Evolutionary conservation across 2,113 vertebrate genomes (phyloP), one percentile per base, ranked within the genome.

Genomic region (Sylvia atricapilla): DNA sequence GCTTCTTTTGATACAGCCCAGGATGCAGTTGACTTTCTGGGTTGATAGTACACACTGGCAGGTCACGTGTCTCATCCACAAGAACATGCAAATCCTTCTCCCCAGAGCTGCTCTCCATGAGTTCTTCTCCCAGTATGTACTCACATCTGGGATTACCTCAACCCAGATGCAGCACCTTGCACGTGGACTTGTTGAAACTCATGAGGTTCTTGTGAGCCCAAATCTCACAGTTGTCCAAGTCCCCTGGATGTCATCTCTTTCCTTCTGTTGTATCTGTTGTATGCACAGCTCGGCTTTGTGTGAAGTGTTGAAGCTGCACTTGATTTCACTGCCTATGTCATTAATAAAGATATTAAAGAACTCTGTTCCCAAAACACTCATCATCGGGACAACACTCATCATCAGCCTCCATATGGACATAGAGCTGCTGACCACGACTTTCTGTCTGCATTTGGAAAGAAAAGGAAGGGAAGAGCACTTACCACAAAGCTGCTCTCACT

Each of bases 131-230:
- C 30, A 35, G 14, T 69, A 35, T 62, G 11, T 68, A 35, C 6
- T 62, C 47, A 19, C 18, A 12, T 20, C 31, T n/a, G 41, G 47
- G 25, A 47, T 68, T 76, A 16, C 16, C 30, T 10, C 22, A 33
- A 62, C 17, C 11, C 24, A 31, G 17, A 2, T 35, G 14, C 11
- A 89, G 7, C 70, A 62, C 47, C 35, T 43, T 75, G 33, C 9
- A 52, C 5, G 2, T 25, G 62, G 20, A 60, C 53, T 60, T 31
- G 20, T 8, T 62, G 14, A 49, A 35, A 14, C 6, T 76, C 17
- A 35, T 31, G 30, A 27, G 25, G 17, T 47, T 47, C 41, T 76
- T 0, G 0, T 63, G 35, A 5, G 14, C 12, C 43, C 23, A 31
- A 13, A 43, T 23, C 55, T 49, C 41, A 33, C 21, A 43, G 22